Conservation (phyloP, 1,140 invertebrate genomes). For the Diabrotica virgifera region DNA sequence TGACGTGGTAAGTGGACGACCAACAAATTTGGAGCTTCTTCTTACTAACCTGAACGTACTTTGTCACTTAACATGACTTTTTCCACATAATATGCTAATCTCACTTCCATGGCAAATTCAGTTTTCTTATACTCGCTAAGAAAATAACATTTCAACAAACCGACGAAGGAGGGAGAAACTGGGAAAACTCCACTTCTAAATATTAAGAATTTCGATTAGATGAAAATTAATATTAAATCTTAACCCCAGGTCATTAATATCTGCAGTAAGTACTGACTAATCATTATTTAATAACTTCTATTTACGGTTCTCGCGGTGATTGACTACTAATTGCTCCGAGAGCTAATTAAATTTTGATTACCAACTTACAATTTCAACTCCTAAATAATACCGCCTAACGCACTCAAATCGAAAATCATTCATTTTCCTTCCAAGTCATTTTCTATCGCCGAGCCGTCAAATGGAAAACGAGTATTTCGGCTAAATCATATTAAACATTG, state of each 20-base stretch:
- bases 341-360: slow-evolving; percentile 46
- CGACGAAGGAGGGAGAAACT: no score
- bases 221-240: slow-evolving; percentile 40
- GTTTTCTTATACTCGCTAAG: no score
- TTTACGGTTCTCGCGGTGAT: slow-evolving; percentile 40
- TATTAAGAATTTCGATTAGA: slow-evolving; percentile 20
- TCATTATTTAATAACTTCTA: slow-evolving; percentile 46
- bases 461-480: no score
- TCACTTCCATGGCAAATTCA: no score
- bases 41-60: no score
- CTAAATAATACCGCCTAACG: neutral
- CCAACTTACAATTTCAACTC: slow-evolving; percentile 2
- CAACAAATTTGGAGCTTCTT: no score
- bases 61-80: no score
- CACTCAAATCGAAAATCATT: neutral
- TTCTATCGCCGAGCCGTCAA: neutral
- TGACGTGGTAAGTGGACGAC: no score
- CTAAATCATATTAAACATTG: no score
- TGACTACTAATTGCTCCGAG: slow-evolving; percentile 45
- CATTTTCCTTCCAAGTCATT: neutral
- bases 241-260: slow-evolving; percentile 41
- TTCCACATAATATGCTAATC: no score
- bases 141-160: no score
- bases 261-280: slow-evolving; percentile 41
- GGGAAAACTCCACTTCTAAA: neutral